A percentile compares a stretch with the other conserved stretches of the same genome.
phyloP scores from a whole-genome alignment of 1,140 invertebrate species.

The Diploscapter pachys region DNA sequence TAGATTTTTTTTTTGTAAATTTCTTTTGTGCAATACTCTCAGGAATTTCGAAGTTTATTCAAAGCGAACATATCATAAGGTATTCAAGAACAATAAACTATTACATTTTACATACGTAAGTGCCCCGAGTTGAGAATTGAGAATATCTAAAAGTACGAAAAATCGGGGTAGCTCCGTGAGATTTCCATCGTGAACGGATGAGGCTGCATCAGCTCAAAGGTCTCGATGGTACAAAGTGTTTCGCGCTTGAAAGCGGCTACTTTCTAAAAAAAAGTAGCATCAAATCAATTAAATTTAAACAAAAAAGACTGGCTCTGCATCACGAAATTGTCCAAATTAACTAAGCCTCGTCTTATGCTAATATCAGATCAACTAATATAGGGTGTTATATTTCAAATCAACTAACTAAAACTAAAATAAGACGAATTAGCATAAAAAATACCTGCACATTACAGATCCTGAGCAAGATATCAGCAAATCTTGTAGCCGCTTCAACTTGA shows the following conservation, averaged over 20 bases:
- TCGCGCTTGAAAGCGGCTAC: conserved; percentile 57
- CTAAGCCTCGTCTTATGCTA: neutral
- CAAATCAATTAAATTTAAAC: neutral
- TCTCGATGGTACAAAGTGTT: conserved; percentile 57
- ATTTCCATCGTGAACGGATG: conserved; percentile 58
- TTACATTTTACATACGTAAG: too few species aligned
- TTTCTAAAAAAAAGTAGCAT: conserved; percentile 46
- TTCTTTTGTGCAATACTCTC: too few species aligned
- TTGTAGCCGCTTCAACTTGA: conserved; percentile 13
- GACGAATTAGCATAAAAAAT: neutral
- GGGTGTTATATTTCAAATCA: too few species aligned
- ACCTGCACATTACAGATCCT: conserved; percentile 34
- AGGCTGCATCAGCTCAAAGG: conserved; percentile 57
- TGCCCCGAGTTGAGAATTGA: too few species aligned
- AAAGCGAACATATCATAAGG: too few species aligned
- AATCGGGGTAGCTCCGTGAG: conserved; percentile 53
- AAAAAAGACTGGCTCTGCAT: neutral
- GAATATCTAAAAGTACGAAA: conserved; percentile 49
- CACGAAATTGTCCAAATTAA: neutral
- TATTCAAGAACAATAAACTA: too few species aligned
- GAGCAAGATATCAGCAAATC: conserved; percentile 31
- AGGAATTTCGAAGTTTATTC: too few species aligned
- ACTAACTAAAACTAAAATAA: too few species aligned
- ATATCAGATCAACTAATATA: too few species aligned
- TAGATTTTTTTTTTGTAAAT: too few species aligned